Conservation (phyloP, 2,113 vertebrate species). For the Proterorhinus semilunaris region DNA sequence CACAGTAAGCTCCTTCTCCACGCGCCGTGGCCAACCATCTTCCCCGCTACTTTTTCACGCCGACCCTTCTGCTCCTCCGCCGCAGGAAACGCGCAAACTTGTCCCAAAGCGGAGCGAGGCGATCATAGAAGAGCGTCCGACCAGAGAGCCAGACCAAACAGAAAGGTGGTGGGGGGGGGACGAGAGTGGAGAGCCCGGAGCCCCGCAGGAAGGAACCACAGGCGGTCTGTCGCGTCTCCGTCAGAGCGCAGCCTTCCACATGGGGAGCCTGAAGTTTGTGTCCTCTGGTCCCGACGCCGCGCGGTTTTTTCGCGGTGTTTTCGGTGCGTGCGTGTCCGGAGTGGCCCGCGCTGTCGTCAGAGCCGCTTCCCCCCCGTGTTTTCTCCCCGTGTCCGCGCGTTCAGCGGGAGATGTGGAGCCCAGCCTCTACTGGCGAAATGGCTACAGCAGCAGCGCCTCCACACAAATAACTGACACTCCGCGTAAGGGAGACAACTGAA, state of each 20-base stretch:
- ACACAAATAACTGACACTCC: constrained; percentile 77
- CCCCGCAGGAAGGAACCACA: constrained; percentile 31
- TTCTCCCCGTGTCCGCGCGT: constrained; percentile 52
- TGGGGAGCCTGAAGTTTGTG: constrained; percentile 71
- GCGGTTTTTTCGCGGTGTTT: constrained; percentile 42
- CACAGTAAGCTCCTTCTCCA: constrained; percentile 81
- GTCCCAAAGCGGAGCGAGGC: constrained; percentile 62
- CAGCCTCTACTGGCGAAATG: constrained; percentile 71
- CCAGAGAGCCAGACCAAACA: constrained; percentile 48
- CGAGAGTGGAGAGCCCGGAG: constrained; percentile 37
- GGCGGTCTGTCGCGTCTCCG: constrained; percentile 54
- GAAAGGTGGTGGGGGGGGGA: constrained; percentile 9
- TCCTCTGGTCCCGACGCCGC: constrained; percentile 28
- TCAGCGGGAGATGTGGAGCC: constrained; percentile 64
- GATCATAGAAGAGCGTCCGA: constrained; percentile 76
- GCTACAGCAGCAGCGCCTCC: constrained; percentile 81
- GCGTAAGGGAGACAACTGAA: constrained; percentile 70
- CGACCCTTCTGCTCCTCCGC: constrained; percentile 64
- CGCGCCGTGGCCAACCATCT: constrained; percentile 84
- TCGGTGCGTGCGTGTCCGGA: constrained; percentile 14
- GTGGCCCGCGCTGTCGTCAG: constrained; percentile 15
- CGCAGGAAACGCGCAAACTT: constrained; percentile 79
- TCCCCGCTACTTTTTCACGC: constrained; percentile 50
- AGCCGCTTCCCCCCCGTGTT: constrained; percentile 59
- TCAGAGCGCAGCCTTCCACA: constrained; percentile 63